Conservation (phyloP, 2,888 invertebrate genomes). For the Thera obeliscata region DNA sequence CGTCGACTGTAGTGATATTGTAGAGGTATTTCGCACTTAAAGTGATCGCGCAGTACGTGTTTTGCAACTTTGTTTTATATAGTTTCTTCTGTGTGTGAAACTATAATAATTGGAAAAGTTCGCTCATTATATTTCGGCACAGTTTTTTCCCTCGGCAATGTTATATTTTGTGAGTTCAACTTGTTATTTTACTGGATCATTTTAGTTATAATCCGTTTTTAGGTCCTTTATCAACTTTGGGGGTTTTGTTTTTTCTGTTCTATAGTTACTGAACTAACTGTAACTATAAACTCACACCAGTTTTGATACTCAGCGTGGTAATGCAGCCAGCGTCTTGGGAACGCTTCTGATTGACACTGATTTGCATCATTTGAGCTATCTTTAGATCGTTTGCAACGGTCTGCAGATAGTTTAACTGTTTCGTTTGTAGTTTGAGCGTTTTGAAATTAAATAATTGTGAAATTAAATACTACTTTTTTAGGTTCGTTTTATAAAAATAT, state of each 20-base stretch:
- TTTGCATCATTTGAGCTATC: too few species aligned
- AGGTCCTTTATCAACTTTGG: constrained; percentile 4
- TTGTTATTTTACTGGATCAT: constrained; percentile 27
- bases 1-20: not conserved
- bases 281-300: too few species aligned
- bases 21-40: constrained; percentile 10
- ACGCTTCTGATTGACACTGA: too few species aligned
- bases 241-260: not conserved
- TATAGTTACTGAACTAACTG: not conserved
- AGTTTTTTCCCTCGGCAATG: constrained; percentile 51
- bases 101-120: constrained; percentile 81
- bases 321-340: too few species aligned
- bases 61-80: constrained; percentile 51
- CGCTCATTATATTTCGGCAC: constrained; percentile 76
- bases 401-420: too few species aligned
- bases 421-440: too few species aligned
- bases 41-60: constrained; percentile 22
- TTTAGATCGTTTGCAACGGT: too few species aligned
- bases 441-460: too few species aligned
- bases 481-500: too few species aligned
- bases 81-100: constrained; percentile 62
- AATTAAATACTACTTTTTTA: too few species aligned
- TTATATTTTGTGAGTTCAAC: constrained; percentile 30
- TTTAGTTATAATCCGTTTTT: constrained; percentile 12
- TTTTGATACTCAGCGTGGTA: too few species aligned